These are phyloP conservation scores for Poeciliopsis paucimaculata DNA, from an alignment of 2,797 vertebrate genomes.

Conservation along the genomic window DNA sequence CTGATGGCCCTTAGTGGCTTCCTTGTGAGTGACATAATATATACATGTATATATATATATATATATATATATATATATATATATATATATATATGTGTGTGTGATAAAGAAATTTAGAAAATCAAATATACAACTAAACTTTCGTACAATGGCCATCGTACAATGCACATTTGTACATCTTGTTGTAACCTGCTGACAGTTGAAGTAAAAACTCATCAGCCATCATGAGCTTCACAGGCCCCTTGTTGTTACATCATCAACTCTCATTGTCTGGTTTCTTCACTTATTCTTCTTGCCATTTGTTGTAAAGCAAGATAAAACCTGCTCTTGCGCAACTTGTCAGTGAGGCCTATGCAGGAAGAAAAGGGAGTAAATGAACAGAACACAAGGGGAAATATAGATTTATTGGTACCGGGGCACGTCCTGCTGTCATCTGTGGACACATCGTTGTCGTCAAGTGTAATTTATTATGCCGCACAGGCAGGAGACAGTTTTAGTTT, in stretches of 20 bases:
- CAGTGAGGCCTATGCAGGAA: conserved; percentile 37
- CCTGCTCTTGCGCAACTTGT: conserved; percentile 49
- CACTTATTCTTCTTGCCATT: conserved; percentile 36
- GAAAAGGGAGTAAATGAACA: conserved; percentile 55
- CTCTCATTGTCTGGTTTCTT: conserved; percentile 19
- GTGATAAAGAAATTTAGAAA: background rate
- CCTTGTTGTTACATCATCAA: conserved; percentile 28
- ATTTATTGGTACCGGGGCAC: conserved; percentile 69
- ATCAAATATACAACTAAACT: background rate
- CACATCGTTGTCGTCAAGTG: conserved; percentile 46
- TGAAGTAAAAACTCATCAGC: conserved; percentile 30
- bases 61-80: too few relatives aligned
- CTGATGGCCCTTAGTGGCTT: background rate
- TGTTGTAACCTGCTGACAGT: conserved; percentile 24
- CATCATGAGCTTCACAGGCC: conserved; percentile 23
- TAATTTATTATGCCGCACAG: conserved; percentile 67
- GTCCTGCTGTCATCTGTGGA: conserved; percentile 63
- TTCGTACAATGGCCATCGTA: background rate
- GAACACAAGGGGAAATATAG: conserved; percentile 59
- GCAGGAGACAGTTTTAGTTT: conserved; percentile 60
- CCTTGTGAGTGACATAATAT: background rate
- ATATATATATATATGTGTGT: too few relatives aligned
- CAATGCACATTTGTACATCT: background rate
- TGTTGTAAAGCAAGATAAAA: conserved; percentile 52
- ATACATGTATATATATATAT: background rate